Conservation (phyloP, 2,113 vertebrate species). For the Paedocypris sp. region DNA sequence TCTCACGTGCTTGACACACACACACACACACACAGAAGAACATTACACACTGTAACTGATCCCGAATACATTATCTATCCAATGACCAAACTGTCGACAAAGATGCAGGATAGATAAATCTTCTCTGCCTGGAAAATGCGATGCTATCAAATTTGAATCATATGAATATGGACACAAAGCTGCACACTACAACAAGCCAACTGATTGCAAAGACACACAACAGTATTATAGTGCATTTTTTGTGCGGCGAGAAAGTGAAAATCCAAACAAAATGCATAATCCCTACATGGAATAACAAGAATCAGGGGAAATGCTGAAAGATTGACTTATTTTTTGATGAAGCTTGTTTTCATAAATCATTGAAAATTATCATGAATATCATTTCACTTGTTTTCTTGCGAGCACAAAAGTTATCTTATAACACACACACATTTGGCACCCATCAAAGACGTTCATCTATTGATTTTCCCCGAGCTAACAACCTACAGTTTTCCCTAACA, state of each 20-base stretch:
- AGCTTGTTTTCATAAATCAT: too few species aligned
- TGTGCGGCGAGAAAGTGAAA: too few species aligned
- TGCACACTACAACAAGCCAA: not conserved
- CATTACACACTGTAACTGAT: slow-evolving; percentile 36
- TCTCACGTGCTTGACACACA: not conserved
- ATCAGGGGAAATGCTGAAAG: too few species aligned
- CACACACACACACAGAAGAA: not conserved
- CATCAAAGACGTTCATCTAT: slow-evolving; percentile 12
- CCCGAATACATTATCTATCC: slow-evolving; percentile 44
- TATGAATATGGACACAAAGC: not conserved
- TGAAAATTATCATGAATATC: too few species aligned
- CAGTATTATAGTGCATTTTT: too few species aligned
- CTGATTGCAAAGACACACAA: too few species aligned
- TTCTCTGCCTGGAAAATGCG: slow-evolving; percentile 20
- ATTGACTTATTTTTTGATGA: too few species aligned
- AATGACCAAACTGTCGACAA: slow-evolving; percentile 26
- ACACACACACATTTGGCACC: not conserved
- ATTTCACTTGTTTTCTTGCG: too few species aligned
- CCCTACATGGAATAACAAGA: too few species aligned
- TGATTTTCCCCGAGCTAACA: not conserved
- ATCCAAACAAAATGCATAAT: too few species aligned
- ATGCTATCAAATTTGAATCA: slow-evolving; percentile 9
- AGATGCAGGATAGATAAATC: slow-evolving; percentile 27
- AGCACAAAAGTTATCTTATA: not conserved
- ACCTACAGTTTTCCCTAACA: too few species aligned